Conservation (phyloP, 2,797 vertebrate genomes). For the Lycodopsis pacificus region DNA sequence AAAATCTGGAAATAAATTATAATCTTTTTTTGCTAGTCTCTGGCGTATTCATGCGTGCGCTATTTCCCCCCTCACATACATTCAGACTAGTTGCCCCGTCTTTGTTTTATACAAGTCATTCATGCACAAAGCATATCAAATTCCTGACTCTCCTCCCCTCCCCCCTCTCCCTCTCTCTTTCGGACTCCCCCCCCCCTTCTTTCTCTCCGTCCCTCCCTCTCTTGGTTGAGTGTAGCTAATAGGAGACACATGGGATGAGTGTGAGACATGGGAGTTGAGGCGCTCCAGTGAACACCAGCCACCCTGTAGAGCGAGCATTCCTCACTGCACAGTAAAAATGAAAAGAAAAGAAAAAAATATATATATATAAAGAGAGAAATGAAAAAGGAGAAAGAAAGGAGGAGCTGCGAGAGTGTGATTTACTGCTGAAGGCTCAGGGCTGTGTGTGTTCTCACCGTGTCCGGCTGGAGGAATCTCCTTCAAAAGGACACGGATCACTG, state of each 20-base stretch:
- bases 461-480: conserved; percentile 72
- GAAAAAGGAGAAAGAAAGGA: conserved; percentile 62
- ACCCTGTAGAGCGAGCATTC: conserved; percentile 79
- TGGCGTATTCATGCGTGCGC: conserved; percentile 45
- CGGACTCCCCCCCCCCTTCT: conserved; percentile 27
- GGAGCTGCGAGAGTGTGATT: conserved; percentile 74
- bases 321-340: conserved; percentile 71
- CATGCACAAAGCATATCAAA: conserved; percentile 85
- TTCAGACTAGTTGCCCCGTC: conserved; percentile 67
- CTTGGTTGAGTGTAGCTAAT: conserved; percentile 75
- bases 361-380: conserved; percentile 47
- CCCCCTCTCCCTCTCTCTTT: conserved; percentile 23
- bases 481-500: conserved; percentile 66
- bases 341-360: conserved; percentile 24
- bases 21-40: conserved; percentile 83
- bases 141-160: conserved; percentile 69
- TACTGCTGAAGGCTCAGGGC: conserved; percentile 70
- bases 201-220: conserved; percentile 63
- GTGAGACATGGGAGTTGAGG: conserved; percentile 80
- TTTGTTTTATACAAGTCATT: conserved; percentile 84
- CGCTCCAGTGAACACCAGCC: conserved; percentile 79
- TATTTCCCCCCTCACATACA: conserved; percentile 45
- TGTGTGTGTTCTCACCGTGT: conserved; percentile 62
- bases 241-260: conserved; percentile 82
- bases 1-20: conserved; percentile 88